A percentile compares a stretch with the other conserved stretches of the same genome.
phyloP scores from a whole-genome alignment of 2,113 vertebrate species.

The Thomomys bottae region DNA sequence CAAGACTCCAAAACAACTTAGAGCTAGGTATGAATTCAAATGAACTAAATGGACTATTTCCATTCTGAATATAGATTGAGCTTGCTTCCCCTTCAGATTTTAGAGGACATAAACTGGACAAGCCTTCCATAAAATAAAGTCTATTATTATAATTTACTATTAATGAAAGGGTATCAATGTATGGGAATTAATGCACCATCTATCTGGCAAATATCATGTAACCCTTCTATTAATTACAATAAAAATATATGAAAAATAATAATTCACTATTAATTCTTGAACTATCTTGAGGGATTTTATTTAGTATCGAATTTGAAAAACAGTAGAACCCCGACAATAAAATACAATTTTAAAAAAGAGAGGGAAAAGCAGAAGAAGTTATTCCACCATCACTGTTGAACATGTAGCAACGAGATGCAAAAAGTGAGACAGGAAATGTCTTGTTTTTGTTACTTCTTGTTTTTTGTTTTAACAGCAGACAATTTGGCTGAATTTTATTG shows the following conservation, averaged over 20 bases:
- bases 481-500: too few species aligned
- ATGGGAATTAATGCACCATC: too few species aligned
- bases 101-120: neutral
- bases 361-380: constrained; percentile 16
- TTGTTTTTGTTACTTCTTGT: too few species aligned
- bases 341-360: too few species aligned
- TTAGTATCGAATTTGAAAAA: neutral
- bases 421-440: constrained; percentile 18
- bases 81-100: neutral
- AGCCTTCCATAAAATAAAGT: neutral
- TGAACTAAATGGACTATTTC: neutral
- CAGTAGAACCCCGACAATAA: too few species aligned
- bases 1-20: neutral
- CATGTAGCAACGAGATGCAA: neutral
- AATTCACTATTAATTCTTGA: neutral
- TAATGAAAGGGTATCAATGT: too few species aligned
- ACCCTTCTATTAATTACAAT: too few species aligned
- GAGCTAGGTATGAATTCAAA: neutral
- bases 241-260: too few species aligned
- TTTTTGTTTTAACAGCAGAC: too few species aligned
- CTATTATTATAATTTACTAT: neutral
- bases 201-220: too few species aligned
- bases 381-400: neutral
- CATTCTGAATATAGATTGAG: neutral
- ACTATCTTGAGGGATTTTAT: constrained; percentile 20